A percentile compares a stretch with the other conserved stretches of the same genome.
Conservation (phyloP, 1,140 invertebrate genomes). For the Drosophila eugracilis region DNA sequence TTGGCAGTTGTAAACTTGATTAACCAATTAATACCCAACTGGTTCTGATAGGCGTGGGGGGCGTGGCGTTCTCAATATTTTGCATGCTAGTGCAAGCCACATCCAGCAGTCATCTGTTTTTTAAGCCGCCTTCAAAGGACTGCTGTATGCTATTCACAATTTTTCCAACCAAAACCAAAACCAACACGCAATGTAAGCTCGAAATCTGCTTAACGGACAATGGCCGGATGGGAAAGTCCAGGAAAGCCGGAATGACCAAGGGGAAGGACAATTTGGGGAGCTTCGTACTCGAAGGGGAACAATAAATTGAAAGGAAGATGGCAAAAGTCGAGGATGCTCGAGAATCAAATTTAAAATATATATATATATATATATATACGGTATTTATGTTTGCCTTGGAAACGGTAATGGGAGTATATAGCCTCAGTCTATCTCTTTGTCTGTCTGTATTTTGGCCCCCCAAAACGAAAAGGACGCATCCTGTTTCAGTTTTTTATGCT, state of each 20-base stretch:
- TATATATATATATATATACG: slow-evolving; percentile 8
- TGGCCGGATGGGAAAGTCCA: slow-evolving; percentile 16
- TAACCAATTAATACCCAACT: slow-evolving; percentile 42
- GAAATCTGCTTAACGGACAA: slow-evolving; percentile 48
- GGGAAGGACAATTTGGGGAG: no score
- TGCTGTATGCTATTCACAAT: slow-evolving; percentile 32
- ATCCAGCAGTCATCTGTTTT: neutral
- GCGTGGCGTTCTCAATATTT: slow-evolving; percentile 10
- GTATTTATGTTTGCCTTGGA: slow-evolving; percentile 14
- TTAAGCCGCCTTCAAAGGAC: slow-evolving; percentile 37
- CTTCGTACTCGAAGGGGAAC: slow-evolving; percentile 29
- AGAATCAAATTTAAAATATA: slow-evolving; percentile 48
- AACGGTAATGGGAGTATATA: slow-evolving; percentile 41
- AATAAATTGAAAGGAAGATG: slow-evolving; percentile 43
- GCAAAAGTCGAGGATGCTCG: slow-evolving; percentile 38
- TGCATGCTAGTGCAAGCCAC: no score
- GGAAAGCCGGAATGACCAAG: slow-evolving; percentile 24
- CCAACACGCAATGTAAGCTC: slow-evolving; percentile 29
- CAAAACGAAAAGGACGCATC: slow-evolving; percentile 6
- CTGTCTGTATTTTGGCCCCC: slow-evolving; percentile 18
- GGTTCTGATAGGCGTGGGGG: neutral
- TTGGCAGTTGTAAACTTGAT: slow-evolving; percentile 47
- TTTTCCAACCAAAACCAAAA: slow-evolving; percentile 13
- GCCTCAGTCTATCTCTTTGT: neutral
- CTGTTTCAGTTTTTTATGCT: slow-evolving; percentile 1